phyloP scores from a whole-genome alignment of 2,797 vertebrate species.

The Artibeus jamaicensis region DNA sequence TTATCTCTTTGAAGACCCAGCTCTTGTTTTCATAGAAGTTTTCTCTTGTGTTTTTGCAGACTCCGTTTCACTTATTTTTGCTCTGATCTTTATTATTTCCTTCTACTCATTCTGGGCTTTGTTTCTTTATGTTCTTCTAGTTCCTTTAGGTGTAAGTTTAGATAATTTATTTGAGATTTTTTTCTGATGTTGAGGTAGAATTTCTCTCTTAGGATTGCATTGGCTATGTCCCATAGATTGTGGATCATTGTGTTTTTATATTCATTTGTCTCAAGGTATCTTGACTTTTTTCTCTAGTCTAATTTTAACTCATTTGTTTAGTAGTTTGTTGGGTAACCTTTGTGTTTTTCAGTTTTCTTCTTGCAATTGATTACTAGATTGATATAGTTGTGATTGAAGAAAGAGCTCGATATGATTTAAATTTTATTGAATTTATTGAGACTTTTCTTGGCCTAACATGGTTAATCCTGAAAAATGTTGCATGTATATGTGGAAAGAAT shows the following conservation, averaged over 20 bases:
- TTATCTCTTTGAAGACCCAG: not conserved
- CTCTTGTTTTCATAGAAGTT: not conserved
- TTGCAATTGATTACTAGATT: not conserved
- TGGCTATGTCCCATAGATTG: not conserved
- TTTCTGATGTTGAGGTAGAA: not conserved
- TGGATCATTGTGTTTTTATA: not conserved
- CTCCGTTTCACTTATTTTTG: not conserved
- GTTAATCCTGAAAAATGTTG: not conserved
- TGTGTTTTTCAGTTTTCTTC: not conserved
- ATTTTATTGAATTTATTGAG: not conserved
- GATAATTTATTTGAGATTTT: not conserved
- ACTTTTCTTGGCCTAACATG: not conserved
- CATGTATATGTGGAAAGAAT: not conserved
- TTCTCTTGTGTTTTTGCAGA: not conserved
- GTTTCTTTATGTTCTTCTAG: not conserved
- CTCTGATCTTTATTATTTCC: not conserved
- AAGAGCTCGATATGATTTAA: not conserved
- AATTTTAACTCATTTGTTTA: not conserved
- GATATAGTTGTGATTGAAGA: not conserved
- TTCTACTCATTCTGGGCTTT: not conserved
- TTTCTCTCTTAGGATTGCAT: not conserved
- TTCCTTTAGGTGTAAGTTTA: not conserved
- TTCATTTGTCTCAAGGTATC: not conserved
- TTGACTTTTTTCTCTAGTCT: not conserved
- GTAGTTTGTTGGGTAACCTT: not conserved